Base-by-base conservation (phyloP, 1,140 invertebrate genomes). In the Danaus melanippus region DNA sequence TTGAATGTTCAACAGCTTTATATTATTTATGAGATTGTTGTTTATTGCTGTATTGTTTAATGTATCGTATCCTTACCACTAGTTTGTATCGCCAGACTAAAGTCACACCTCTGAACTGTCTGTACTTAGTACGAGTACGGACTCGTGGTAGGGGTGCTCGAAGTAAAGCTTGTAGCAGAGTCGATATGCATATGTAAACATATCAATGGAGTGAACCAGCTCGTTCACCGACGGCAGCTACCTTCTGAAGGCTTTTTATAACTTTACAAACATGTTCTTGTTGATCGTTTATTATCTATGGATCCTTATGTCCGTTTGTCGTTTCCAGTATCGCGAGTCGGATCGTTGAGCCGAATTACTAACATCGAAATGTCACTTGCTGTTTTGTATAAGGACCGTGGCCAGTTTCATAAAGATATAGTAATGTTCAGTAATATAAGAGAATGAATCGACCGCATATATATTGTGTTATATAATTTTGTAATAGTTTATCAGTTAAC, bases 281-380 rank as follows among this genome's bases (percentile, higher is more conserved):
- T 32, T 32, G 66, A 74, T 66, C 64, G 57, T 66, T 72, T 71
- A 67, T 70, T 64, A 62, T 58, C 50, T 17, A 53, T 51, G 52
- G 50, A 53, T 57, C 62, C 48, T 56, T 57, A 39, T 44, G 54
- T 32, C 21, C 21, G 21, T 32, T 32, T 32, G 21, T 0, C 21
- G 21, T 32, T 32, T 32, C 67, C 55, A 58, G 64, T 67, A 69
- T 73, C 74, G 75, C 74, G 67, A 78, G 78, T 84, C 79, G 71
- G 71, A 83, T 79, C 73, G 61, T 48, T 77, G 62, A 54, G 67
- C 59, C 56, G 43, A 66, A 57, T 52, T 49, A 53, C 52, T 55
- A 73, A 72, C 76, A 81, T 79, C 70, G 64, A 78, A 76, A 61
- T 44, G 64, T 59, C 53, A 54, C 46, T 55, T 58, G 61, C 60